Base-by-base conservation (phyloP, 1,140 invertebrate genomes). In the Cyphomyrmex costatus region DNA sequence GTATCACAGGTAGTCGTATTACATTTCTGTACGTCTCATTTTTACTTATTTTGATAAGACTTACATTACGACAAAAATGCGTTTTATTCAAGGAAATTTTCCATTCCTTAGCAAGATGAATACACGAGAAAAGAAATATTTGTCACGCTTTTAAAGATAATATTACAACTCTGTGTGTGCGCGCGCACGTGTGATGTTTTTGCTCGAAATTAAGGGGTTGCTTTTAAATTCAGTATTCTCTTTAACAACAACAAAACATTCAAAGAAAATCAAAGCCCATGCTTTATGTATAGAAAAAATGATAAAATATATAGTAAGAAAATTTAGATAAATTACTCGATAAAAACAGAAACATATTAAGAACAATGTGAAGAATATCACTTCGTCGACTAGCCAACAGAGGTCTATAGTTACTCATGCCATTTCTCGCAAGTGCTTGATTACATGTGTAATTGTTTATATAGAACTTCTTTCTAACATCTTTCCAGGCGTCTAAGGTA, bases 151-250 rank as follows among this genome's bases (percentile, higher is more conserved):
- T 46, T 27, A 33, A n/a, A 33, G 66, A 66, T 63, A 49, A 79
- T 4, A 33, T 65, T 7, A 66, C 60, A 33, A 79, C n/a, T 74
- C 7, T 36, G 36, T 1, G 36, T 36, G 36, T 1, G 36, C 10
- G 36, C 6, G 30, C 6, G 30, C 6, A 5, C 6, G 30, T 33
- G 30, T 3, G 30, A n/a, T n/a, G n/a, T n/a, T n/a, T 63, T 78
- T 3, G 12, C 74, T 12, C 58, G 19, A 10, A 42, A 71, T 80
- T 70, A 80, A 80, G 21, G 14, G 10, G 19, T 71, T 71, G 49
- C 33, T 80, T 71, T 71, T 80, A 66, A 53, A 14, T 80, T 24
- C 6, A 36, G 16, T 24, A 58, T 80, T 80, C 49, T 58, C 33
- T 80, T 58, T 80, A 16, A 42, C 6, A 42, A 1, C 36, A 42